Conservation (phyloP, 2,888 invertebrate genomes). For the Euspilapteryx auroguttella region DNA sequence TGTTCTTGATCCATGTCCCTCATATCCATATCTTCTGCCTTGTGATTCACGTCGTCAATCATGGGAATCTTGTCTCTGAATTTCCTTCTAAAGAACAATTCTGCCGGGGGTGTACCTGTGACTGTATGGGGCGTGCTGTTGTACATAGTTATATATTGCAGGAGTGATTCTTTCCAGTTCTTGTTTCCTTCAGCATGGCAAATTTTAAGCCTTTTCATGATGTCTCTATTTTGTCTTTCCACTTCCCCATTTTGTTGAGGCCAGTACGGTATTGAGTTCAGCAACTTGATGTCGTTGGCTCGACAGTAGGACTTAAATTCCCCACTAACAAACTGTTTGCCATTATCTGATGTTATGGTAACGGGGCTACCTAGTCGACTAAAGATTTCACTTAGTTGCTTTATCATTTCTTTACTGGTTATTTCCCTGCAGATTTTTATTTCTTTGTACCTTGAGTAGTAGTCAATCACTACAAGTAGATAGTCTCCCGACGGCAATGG, state of each 20-base stretch:
- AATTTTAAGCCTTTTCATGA: constrained; percentile 3
- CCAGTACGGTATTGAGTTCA: constrained; percentile 3
- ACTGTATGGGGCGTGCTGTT: constrained; percentile 4
- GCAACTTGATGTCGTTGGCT: too few relatives aligned
- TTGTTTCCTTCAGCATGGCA: constrained; percentile 1
- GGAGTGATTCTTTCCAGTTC: constrained; percentile 2
- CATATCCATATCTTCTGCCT: constrained; percentile 5
- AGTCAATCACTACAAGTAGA: too few relatives aligned
- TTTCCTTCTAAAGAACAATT: constrained; percentile 3
- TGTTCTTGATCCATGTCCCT: constrained; percentile 7
- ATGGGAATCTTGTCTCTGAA: constrained; percentile 4
- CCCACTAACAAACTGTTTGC: too few relatives aligned
- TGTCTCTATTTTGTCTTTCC: constrained; percentile 4
- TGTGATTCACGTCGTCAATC: constrained; percentile 1
- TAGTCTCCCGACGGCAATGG: too few relatives aligned
- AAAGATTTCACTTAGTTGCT: too few relatives aligned
- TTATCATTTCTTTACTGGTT: too few relatives aligned
- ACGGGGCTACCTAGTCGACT: too few relatives aligned
- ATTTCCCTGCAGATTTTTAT: too few relatives aligned
- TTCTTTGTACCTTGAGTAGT: too few relatives aligned
- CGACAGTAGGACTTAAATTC: too few relatives aligned
- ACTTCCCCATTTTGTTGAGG: constrained; percentile 4
- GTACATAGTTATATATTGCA: constrained; percentile 2
- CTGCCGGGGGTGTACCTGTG: constrained; percentile 3
- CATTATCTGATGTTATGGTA: too few relatives aligned